Evolutionary conservation across 2,797 vertebrate genomes (phyloP).

Genomic region (Esox lucius): DNA sequence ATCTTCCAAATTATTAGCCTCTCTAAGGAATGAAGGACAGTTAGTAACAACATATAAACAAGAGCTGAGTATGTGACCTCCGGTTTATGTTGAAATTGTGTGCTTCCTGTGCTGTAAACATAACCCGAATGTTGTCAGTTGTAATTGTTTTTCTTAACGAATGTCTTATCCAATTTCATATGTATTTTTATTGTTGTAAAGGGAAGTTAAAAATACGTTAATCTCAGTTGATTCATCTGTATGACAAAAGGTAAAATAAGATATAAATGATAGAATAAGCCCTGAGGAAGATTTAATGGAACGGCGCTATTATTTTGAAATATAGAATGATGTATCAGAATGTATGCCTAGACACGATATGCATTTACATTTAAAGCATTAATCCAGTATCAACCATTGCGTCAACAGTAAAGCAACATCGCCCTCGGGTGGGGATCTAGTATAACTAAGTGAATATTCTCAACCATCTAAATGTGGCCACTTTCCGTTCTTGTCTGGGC

Average conservation of each 20-base stretch:
- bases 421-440: slow-evolving; percentile 26
- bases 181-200: no score
- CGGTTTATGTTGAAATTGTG: background rate
- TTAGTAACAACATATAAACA: background rate
- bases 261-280: background rate
- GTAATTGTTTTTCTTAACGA: no score
- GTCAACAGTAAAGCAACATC: background rate
- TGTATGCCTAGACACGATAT: background rate
- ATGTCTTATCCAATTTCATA: no score
- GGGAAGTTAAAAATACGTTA: no score
- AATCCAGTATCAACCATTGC: background rate
- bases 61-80: background rate
- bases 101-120: background rate
- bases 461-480: background rate
- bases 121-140: no score
- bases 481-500: background rate
- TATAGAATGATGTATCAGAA: background rate
- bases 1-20: slow-evolving; percentile 50
- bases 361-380: background rate
- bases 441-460: slow-evolving; percentile 11
- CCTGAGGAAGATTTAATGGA: background rate
- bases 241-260: no score
- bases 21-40: background rate
- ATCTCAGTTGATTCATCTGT: no score
- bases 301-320: background rate